phyloP scores from a whole-genome alignment of 2,888 invertebrate species.

The Chymomyza fuscimana region DNA sequence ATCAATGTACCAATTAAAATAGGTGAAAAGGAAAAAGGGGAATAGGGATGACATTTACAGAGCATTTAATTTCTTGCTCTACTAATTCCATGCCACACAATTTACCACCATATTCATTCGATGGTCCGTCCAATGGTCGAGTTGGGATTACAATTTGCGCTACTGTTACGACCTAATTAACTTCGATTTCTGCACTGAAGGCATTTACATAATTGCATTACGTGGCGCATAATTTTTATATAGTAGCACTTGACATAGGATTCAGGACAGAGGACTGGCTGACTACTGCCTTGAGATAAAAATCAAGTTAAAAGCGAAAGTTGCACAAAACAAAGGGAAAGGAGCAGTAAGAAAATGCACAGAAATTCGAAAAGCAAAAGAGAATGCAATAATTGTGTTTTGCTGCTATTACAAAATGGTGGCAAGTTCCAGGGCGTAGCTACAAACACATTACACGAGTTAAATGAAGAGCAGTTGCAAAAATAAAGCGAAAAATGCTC shows the following conservation, averaged over 20 bases:
- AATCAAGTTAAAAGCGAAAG: constrained; percentile 60
- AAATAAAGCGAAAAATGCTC: constrained; percentile 15
- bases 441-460: constrained; percentile 36
- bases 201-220: constrained; percentile 72
- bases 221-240: constrained; percentile 54
- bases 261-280: constrained; percentile 1
- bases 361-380: constrained; percentile 7
- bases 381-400: constrained; percentile 55
- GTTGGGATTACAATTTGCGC: constrained; percentile 52
- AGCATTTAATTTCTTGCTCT: constrained; percentile 54
- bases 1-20: neutral
- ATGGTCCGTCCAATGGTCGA: neutral
- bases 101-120: constrained; percentile 39
- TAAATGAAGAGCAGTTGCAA: constrained; percentile 22
- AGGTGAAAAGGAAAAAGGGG: neutral
- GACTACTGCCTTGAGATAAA: constrained; percentile 28
- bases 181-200: constrained; percentile 63
- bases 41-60: constrained; percentile 53
- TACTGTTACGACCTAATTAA: constrained; percentile 68
- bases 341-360: constrained; percentile 12
- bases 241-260: constrained; percentile 22
- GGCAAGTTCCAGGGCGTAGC: constrained; percentile 3
- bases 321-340: constrained; percentile 39
- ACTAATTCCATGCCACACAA: constrained; percentile 53
- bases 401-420: constrained; percentile 48